Base-by-base conservation (phyloP, 2,797 vertebrate genomes). In the Tarsius wallacei region DNA sequence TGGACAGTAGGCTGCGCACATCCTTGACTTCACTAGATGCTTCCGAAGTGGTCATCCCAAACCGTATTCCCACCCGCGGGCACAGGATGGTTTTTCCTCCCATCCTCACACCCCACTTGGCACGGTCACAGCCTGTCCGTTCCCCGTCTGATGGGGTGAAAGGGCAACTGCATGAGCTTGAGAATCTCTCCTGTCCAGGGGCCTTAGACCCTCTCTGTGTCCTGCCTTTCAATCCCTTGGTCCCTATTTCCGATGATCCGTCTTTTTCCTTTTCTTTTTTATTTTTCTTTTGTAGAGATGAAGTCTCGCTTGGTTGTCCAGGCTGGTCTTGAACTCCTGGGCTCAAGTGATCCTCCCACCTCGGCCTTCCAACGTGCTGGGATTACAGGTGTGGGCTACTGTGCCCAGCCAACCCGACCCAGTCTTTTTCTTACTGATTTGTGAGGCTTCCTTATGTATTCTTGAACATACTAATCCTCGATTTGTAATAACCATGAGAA, bases 111-210 rank as follows among this genome's bases (percentile, higher is more conserved):
- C 13, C 49, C 28, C 4, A 10, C 5, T 9, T 31, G 19, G 73
- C 66, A 26, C 1, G 0, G 21, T 26, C 31, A 13, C 14, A 17
- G 42, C 16, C 14, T 4, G 36, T 28, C 0, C 2, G 15, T 24
- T 49, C 73, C 57, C 2, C 2, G 33, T 21, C 55, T 36, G 17
- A 14, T 21, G 12, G 17, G 11, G 17, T 3, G n/a, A 3, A 21
- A 19, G 22, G 83, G 33, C 21, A 11, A n/a, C 64, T 6, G 5
- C 11, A 5, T 2, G 70, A 64, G 33, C 21, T 10, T 53, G 24
- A 36, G n/a, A 13, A 7, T 4, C 53, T 53, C 26, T 17, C 51
- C 21, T 7, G 28, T 2, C 28, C 70, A 12, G 5, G 24, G 55
- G 19, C 33, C 0, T 12, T 28, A 31, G 33, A 2, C 4, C 22